These are phyloP conservation scores for Pempheris klunzingeri DNA, from an alignment of 2,797 vertebrate genomes.

Conservation along the genomic window DNA sequence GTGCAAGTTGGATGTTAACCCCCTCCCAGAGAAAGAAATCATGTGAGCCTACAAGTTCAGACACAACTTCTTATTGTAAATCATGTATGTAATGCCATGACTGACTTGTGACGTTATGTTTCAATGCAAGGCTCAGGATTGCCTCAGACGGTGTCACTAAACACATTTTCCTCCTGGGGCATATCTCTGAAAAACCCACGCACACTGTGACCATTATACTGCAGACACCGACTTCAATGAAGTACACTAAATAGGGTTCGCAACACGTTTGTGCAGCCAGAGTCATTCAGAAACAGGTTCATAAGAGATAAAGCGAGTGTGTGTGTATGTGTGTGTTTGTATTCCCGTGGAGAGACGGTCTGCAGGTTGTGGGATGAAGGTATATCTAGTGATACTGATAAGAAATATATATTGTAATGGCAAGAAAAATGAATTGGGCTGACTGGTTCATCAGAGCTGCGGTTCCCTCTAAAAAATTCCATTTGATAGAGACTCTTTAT, in stretches of 20 bases:
- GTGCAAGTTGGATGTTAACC: constrained; percentile 7
- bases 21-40: constrained; percentile 12
- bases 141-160: constrained; percentile 52
- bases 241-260: constrained; percentile 51
- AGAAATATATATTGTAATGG: constrained; percentile 56
- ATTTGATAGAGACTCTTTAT: constrained; percentile 50
- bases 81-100: constrained; percentile 35
- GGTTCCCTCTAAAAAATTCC: constrained; percentile 47
- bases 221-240: constrained; percentile 39
- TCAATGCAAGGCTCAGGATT: constrained; percentile 41
- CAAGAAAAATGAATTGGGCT: constrained; percentile 48
- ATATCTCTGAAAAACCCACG: constrained; percentile 54
- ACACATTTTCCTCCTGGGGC: constrained; percentile 45
- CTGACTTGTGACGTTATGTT: constrained; percentile 28
- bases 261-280: constrained; percentile 35
- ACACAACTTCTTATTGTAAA: constrained; percentile 43
- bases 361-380: constrained; percentile 51
- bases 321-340: constrained; percentile 29
- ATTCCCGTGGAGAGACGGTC: constrained; percentile 31
- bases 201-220: constrained; percentile 48
- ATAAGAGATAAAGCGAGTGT: constrained; percentile 49
- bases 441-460: constrained; percentile 34
- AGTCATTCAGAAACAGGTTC: constrained; percentile 55
- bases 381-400: constrained; percentile 58
- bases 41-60: constrained; percentile 24